Evolutionary conservation across 2,113 vertebrate genomes (phyloP).

Genomic region (Hippoglossus stenolepis): DNA sequence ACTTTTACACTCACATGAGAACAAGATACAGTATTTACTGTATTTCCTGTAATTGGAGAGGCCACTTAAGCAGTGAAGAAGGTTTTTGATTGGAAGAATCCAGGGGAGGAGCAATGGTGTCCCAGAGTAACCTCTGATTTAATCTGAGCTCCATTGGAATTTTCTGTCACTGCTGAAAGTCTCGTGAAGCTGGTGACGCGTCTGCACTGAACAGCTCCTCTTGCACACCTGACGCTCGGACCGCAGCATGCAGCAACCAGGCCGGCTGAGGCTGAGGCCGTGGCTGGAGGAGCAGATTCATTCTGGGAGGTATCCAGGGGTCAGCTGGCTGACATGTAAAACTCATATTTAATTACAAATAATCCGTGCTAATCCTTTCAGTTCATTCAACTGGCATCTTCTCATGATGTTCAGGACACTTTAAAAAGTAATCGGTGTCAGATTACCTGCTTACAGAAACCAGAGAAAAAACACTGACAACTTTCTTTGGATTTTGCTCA

Average conservation of each 20-base stretch:
- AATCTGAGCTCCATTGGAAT: conserved; percentile 31
- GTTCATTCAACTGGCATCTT: no score
- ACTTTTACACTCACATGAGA: neutral
- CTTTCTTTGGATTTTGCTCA: no score
- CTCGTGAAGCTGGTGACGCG: neutral
- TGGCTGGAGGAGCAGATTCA: conserved; percentile 86
- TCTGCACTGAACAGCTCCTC: neutral
- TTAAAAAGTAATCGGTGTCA: no score
- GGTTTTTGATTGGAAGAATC: conserved; percentile 55
- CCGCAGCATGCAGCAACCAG: conserved; percentile 76
- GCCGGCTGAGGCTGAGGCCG: conserved; percentile 79
- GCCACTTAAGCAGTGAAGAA: neutral
- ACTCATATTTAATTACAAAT: no score
- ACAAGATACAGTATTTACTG: neutral
- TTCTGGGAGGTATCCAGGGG: conserved; percentile 83
- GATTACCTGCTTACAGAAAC: no score
- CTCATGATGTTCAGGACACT: no score
- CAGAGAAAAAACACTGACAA: no score
- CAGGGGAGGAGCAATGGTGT: conserved; percentile 18
- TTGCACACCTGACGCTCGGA: conserved; percentile 18
- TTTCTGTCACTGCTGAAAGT: conserved; percentile 12
- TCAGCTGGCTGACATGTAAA: conserved; percentile 72
- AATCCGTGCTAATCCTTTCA: no score
- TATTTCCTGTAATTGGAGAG: conserved; percentile 63
- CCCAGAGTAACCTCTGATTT: conserved; percentile 27